A percentile compares a stretch with the other conserved stretches of the same genome.
These are phyloP conservation scores for Cynodonichthys magdalenae DNA, from an alignment of 2,797 vertebrate genomes.

Conservation along the genomic window DNA sequence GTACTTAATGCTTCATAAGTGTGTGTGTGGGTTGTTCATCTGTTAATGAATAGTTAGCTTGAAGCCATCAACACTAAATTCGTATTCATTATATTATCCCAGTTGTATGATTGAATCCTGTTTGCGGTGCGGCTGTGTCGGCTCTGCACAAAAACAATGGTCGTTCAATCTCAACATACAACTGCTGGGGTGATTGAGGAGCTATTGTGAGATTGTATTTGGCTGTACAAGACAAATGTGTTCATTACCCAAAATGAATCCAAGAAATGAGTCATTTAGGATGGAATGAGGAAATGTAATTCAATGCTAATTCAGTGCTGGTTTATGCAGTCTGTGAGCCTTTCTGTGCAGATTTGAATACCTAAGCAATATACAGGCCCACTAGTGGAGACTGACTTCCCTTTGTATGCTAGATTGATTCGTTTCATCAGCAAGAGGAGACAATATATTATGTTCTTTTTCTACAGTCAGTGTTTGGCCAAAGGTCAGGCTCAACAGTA, in stretches of 20 bases:
- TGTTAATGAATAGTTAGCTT: constrained; percentile 56
- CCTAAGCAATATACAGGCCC: constrained; percentile 41
- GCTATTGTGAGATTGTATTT: constrained; percentile 69
- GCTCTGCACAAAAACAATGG: constrained; percentile 69
- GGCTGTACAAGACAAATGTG: constrained; percentile 73
- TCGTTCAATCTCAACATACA: constrained; percentile 59
- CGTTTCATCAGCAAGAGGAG: constrained; percentile 37
- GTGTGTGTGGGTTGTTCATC: constrained; percentile 29
- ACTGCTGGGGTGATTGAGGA: constrained; percentile 66
- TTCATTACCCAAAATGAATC: constrained; percentile 74
- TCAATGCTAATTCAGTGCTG: constrained; percentile 59
- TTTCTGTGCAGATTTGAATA: constrained; percentile 52
- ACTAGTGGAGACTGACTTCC: constrained; percentile 19
- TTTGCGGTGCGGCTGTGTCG: constrained; percentile 54
- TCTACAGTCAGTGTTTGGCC: constrained; percentile 23
- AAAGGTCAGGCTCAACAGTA: constrained; percentile 31
- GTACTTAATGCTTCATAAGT: constrained; percentile 19
- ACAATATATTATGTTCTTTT: constrained; percentile 33
- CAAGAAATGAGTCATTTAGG: constrained; percentile 69
- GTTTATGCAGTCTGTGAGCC: constrained; percentile 51
- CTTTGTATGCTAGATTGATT: constrained; percentile 41
- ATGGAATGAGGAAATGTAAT: constrained; percentile 55
- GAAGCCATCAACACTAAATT: constrained; percentile 57
- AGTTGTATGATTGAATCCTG: constrained; percentile 60
- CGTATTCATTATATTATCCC: constrained; percentile 59